Evolutionary conservation across 2,888 invertebrate genomes (phyloP).

Genomic region (Lepidocyrtoides sp.): DNA sequence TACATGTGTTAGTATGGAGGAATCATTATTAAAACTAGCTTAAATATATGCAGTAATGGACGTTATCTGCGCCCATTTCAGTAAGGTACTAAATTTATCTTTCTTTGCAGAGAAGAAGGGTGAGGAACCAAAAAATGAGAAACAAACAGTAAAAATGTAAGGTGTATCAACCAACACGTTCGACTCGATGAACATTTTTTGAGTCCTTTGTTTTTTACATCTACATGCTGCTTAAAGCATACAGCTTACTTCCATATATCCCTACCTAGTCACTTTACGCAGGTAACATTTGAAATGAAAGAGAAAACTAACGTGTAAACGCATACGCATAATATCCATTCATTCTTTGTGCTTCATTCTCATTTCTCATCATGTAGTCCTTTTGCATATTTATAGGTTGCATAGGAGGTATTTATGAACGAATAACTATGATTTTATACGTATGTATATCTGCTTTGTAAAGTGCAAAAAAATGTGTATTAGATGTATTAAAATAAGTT

Average conservation of each 20-base stretch:
- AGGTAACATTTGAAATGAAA: slow-evolving; percentile 25
- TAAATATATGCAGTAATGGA: slow-evolving; percentile 30
- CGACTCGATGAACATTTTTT: neutral
- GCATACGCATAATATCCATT: neutral
- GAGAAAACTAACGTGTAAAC: slow-evolving; percentile 20
- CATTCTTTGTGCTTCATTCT: too few relatives aligned
- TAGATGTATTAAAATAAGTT: neutral
- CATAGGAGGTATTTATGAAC: too few relatives aligned
- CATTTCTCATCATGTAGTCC: too few relatives aligned
- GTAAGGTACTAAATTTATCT: slow-evolving; percentile 56
- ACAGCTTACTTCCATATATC: too few relatives aligned
- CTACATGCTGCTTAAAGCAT: too few relatives aligned
- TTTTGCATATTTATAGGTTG: too few relatives aligned
- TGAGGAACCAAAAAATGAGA: slow-evolving; percentile 12
- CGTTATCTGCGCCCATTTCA: slow-evolving; percentile 32
- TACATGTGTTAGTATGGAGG: slow-evolving; percentile 1
- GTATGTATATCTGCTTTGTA: neutral
- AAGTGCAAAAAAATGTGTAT: neutral
- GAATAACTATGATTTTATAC: neutral
- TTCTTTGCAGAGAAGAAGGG: neutral
- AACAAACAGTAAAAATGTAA: slow-evolving; percentile 1
- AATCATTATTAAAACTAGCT: slow-evolving; percentile 9
- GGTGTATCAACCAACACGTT: neutral
- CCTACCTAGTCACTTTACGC: too few relatives aligned
- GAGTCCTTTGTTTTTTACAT: slow-evolving; percentile 29